Percentiles rank a stretch among this genome's conserved stretches.
Conservation (phyloP, 2,113 vertebrate species). For the Ascaphus truei region DNA sequence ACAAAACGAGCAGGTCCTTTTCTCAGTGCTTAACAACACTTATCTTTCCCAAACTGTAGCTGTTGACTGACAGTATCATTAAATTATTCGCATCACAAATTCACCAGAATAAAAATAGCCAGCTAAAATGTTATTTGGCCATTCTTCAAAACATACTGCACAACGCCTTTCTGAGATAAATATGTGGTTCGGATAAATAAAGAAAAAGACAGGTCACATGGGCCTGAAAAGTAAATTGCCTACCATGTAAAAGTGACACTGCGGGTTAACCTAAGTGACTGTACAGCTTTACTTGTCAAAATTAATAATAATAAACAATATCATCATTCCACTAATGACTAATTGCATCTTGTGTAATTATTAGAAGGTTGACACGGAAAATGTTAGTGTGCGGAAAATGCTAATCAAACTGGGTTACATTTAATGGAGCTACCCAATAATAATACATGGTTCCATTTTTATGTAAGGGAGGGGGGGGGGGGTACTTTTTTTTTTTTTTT, state of each 20-base stretch:
- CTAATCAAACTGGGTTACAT: background rate
- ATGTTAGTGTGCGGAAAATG: background rate
- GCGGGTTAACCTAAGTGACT: background rate
- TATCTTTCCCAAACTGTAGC: background rate
- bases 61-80: background rate
- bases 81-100: background rate
- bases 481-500: background rate
- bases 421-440: background rate
- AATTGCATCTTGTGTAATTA: conserved; percentile 25
- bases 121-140: background rate
- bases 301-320: conserved; percentile 22
- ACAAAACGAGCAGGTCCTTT: background rate
- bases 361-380: conserved; percentile 16
- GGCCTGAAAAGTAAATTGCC: conserved; percentile 6
- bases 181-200: background rate
- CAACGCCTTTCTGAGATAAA: background rate
- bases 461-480: background rate
- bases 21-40: background rate
- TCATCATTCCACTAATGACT: background rate
- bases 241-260: background rate
- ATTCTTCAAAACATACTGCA: background rate
- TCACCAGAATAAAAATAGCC: background rate
- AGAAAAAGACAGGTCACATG: background rate
- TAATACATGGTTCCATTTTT: background rate
- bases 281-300: background rate